Evolutionary conservation across 2,888 invertebrate genomes (phyloP).

Genomic region (Pachymerium ferrugineum): DNA sequence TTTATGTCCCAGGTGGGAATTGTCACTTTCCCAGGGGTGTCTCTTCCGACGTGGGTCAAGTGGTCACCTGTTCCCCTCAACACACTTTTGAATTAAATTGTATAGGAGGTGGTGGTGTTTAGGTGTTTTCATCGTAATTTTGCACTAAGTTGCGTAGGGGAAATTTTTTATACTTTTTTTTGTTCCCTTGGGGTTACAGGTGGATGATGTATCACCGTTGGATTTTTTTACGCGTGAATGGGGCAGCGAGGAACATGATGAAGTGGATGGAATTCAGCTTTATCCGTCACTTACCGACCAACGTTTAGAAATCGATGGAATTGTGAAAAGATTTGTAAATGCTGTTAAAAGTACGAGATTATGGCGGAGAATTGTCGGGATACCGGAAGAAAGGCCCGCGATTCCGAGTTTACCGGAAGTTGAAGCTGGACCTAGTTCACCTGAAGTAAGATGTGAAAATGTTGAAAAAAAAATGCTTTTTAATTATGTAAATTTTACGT

Average conservation of each 20-base stretch:
- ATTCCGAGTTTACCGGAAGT: neutral
- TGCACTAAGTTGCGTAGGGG: too few species aligned
- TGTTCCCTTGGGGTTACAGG: neutral
- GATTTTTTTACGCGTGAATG: neutral
- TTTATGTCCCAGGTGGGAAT: slow-evolving; percentile 22
- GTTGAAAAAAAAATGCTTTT: too few species aligned
- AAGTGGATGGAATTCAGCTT: neutral
- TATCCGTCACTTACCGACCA: neutral
- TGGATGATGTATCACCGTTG: neutral
- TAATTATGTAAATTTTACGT: too few species aligned
- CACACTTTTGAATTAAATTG: neutral
- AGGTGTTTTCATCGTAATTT: too few species aligned
- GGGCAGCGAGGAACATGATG: neutral
- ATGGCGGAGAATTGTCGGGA: neutral
- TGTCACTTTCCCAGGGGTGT: slow-evolving; percentile 25
- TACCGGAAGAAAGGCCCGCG: neutral
- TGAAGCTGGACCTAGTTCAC: neutral
- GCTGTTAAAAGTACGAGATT: neutral
- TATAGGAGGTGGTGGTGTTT: neutral
- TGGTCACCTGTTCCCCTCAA: neutral
- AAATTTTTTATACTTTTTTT: neutral
- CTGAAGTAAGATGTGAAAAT: neutral
- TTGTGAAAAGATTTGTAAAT: neutral
- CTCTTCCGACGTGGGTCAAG: slow-evolving; percentile 5
- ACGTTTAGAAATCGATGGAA: neutral